Evolutionary conservation across 2,888 invertebrate species (phyloP), one percentile per base, ranked within the genome.

Genomic region (Ptychoptera albimana): DNA sequence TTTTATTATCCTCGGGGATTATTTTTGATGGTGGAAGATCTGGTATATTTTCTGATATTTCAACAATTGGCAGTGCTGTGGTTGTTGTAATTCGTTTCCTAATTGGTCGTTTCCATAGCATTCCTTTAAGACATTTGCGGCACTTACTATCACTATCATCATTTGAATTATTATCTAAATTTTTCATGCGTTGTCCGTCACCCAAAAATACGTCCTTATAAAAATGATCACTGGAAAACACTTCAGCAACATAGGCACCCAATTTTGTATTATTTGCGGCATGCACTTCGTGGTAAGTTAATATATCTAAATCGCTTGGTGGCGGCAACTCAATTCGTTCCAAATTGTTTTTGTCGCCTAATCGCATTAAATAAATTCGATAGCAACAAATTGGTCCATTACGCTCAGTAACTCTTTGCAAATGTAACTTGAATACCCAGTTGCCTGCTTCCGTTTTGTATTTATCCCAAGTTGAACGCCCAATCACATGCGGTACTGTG

Each of bases 301-400:
- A 72, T 6, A 88, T 69, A 2, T 71, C 70, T n/a, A 86, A 66
- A 51, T 79, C 74, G 50, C 75, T 74, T 0, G 87, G 85, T 0
- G 71, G 57, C 1, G 79, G 79, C 36, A 88, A 63, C 54, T 77
- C 77, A 16, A 73, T 73, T 54, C 79, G 69, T 46, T 51, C 51
- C 45, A 60, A 59, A 11, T 73, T 76, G 45, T 71, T 71, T 42
- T 75, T 70, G 0, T 73, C 69, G 32, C 72, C 69, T 42, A 89
- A 67, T 39, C 80, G 74, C 1, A 89, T 79, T 60, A 89, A 67
- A 64, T 82, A 83, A 37, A 89, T 72, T 51, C 87, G 73, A 60
- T 85, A 86, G 55, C 88, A 91, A 61, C 88, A 89, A 52, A 91
- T 86, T 0, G 81, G 81, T 1, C 91, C 91, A 55, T 88, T 88